Base-by-base conservation (phyloP, 2,797 vertebrate genomes). In the Salarias fasciatus region DNA sequence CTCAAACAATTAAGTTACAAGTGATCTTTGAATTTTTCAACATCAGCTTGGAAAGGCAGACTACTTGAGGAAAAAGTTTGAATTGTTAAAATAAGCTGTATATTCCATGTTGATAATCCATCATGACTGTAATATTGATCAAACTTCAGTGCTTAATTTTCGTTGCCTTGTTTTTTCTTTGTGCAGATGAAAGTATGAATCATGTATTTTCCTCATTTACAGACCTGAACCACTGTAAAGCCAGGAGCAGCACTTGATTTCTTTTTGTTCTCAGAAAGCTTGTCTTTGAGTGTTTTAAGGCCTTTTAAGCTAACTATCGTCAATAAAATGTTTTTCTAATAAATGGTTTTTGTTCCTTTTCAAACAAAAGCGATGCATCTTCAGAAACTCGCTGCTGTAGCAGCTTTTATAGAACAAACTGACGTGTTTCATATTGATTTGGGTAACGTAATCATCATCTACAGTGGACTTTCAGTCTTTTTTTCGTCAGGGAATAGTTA, bases 261-360 rank as follows among this genome's bases (percentile, higher is more conserved):
- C 62, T 73, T 65, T 38, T 40, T 9, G 28, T 69, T 41, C 50
- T 15, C 40, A 72, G 18, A 56, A 18, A 53, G 57, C 8, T 24
- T 49, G 67, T 24, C 37, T 47, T 36, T 5, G 18, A 31, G n/a
- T 76, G 15, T 37, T n/a, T 29, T 55, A 1, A 67, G 53, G 53
- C 49, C 7, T 74, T 63, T 73, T 13, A 66, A 59, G 6, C 46
- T 52, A 51, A 35, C 24, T 37, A 38, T 59, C n/a, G 48, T 11
- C 30, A 84, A 81, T 75, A 80, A 75, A n/a, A 15, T 12, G 3
- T 53, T 64, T 77, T 80, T 79, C 9, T 73, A 72, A 63, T 12
- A 77, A 64, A 28, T 58, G 63, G 28, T 43, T n/a, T 59, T 52
- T 53, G 2, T 55, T n/a, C 11, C 8, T 0, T 15, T 7, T 50